phyloP scores from a whole-genome alignment of 2,888 invertebrate genomes.

The Caenorhabditis sp. region DNA sequence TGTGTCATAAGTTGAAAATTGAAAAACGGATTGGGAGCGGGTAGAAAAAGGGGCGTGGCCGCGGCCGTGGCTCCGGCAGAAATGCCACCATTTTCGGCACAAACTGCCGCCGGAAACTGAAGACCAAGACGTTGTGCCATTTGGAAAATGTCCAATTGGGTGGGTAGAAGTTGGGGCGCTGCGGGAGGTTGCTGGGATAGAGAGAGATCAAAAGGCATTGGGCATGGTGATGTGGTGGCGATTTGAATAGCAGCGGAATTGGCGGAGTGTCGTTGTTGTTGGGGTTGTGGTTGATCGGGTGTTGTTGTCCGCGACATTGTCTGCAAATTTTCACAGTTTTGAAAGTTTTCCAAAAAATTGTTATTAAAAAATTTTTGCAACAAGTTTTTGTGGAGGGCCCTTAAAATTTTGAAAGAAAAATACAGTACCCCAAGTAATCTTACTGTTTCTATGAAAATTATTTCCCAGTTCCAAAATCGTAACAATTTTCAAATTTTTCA shows the following conservation, averaged over 20 bases:
- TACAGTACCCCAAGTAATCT: no score
- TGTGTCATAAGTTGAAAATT: not conserved
- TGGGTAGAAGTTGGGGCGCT: not conserved
- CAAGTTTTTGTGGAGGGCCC: no score
- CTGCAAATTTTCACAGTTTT: constrained; percentile 15
- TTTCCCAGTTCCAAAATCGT: no score
- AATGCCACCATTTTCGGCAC: not conserved
- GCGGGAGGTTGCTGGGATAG: not conserved
- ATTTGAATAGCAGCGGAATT: not conserved
- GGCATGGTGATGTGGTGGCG: constrained; percentile 1
- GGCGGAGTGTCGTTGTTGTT: not conserved
- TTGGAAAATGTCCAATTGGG: constrained; percentile 17
- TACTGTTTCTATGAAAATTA: no score
- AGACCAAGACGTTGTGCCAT: constrained; percentile 32
- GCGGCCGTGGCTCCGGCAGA: no score
- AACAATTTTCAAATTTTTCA: no score
- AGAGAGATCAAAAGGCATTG: not conserved
- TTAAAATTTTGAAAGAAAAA: no score
- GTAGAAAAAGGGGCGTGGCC: no score
- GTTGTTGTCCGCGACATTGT: constrained; percentile 22
- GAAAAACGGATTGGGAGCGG: constrained; percentile 2
- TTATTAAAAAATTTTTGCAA: no score
- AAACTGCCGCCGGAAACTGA: constrained; percentile 12
- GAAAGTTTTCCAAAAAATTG: no score
- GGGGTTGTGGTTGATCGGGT: no score